Evolutionary conservation across 2,888 invertebrate species (phyloP).

Genomic region (Microchrysa polita): DNA sequence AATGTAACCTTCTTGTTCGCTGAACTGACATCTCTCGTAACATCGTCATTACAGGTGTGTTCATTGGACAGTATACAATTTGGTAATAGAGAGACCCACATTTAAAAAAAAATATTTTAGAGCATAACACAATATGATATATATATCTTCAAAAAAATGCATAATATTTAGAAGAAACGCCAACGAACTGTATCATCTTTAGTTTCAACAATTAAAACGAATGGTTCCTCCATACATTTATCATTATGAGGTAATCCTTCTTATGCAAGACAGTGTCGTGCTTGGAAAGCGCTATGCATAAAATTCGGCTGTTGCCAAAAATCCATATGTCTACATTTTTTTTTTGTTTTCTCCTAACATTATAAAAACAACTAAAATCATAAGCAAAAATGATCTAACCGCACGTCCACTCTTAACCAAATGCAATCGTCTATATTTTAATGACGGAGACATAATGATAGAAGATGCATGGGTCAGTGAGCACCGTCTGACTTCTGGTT

Average conservation of each 20-base stretch:
- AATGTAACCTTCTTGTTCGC: no score
- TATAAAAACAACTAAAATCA: constrained; percentile 1
- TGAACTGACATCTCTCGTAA: no score
- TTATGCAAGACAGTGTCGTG: background rate
- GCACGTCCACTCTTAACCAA: constrained; percentile 3
- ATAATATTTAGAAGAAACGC: background rate
- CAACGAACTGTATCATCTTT: constrained; percentile 11
- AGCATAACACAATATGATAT: background rate
- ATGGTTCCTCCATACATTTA: background rate
- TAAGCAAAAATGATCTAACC: no score
- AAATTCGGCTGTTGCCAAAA: background rate
- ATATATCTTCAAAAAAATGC: background rate
- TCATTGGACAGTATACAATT: no score
- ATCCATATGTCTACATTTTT: background rate
- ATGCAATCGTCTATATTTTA: background rate
- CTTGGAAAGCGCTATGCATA: background rate
- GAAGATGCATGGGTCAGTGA: constrained; percentile 17
- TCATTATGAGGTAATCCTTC: background rate
- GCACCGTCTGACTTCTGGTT: constrained; percentile 1
- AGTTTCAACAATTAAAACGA: background rate
- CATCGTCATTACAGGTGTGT: no score
- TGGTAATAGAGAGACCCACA: background rate
- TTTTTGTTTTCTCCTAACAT: background rate
- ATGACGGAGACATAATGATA: constrained; percentile 34
- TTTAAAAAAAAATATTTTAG: no score